Percentiles rank a stretch among this genome's conserved stretches.
Conservation (phyloP, 2,113 vertebrate species). For the Archilochus colubris region DNA sequence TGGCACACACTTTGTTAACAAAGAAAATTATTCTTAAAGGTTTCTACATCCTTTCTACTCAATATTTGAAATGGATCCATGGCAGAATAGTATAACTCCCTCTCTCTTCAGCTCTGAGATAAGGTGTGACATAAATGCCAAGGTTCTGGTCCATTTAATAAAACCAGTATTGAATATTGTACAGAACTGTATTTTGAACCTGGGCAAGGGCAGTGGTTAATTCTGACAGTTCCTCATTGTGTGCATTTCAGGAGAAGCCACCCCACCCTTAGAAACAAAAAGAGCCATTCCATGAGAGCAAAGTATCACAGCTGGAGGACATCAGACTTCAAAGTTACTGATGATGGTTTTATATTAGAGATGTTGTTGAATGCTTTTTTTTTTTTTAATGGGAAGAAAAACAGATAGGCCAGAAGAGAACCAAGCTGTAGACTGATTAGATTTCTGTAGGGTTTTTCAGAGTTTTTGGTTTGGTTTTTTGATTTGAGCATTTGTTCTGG, state of each 20-base stretch:
- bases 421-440: background rate
- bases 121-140: background rate
- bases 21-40: background rate
- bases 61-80: background rate
- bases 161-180: background rate
- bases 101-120: background rate
- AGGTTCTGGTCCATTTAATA: background rate
- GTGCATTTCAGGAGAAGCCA: background rate
- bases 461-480: background rate
- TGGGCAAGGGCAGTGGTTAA: background rate
- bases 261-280: background rate
- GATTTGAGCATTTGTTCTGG: background rate
- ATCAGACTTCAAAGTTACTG: background rate
- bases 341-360: background rate
- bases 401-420: background rate
- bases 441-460: background rate
- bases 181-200: background rate
- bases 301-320: background rate
- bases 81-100: background rate
- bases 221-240: background rate
- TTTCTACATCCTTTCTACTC: background rate
- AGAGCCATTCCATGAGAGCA: background rate
- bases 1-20: background rate
- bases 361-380: background rate
- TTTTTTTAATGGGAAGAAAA: background rate